Evolutionary conservation across 2,888 invertebrate genomes (phyloP).

Genomic region (Rotaria socialis): DNA sequence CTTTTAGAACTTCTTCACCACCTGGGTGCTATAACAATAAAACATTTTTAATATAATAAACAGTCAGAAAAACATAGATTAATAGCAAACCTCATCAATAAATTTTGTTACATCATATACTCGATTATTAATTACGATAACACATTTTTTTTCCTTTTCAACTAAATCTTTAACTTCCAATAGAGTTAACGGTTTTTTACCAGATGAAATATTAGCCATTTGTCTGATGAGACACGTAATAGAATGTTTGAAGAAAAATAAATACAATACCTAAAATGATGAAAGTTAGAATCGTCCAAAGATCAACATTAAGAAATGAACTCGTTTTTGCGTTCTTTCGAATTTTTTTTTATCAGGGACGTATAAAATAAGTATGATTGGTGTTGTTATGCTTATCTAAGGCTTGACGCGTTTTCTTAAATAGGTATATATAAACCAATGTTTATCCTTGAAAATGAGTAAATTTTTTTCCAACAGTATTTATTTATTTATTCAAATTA

Average conservation of each 20-base stretch:
- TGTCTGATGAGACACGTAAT: background rate
- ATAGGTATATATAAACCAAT: background rate
- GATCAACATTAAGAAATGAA: background rate
- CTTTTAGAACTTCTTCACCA: conserved; percentile 86
- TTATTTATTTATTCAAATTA: background rate
- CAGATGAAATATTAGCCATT: background rate
- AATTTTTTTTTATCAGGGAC: background rate
- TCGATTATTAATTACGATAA: background rate
- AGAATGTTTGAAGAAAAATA: background rate
- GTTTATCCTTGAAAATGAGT: background rate
- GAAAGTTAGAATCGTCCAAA: background rate
- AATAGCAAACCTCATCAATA: background rate
- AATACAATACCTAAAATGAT: background rate
- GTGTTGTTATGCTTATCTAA: background rate
- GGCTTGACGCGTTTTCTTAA: background rate
- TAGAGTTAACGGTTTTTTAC: background rate
- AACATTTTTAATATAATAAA: background rate
- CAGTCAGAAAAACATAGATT: background rate
- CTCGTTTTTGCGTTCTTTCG: background rate
- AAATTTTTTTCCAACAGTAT: background rate
- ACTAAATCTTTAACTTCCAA: background rate
- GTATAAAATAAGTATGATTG: background rate
- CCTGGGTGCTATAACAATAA: conserved; percentile 75
- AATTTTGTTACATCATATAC: conserved; percentile 31
- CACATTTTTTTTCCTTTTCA: background rate